These are phyloP conservation scores for Eolophus roseicapilla DNA, from an alignment of 2,113 vertebrate genomes.

Conservation along the genomic window DNA sequence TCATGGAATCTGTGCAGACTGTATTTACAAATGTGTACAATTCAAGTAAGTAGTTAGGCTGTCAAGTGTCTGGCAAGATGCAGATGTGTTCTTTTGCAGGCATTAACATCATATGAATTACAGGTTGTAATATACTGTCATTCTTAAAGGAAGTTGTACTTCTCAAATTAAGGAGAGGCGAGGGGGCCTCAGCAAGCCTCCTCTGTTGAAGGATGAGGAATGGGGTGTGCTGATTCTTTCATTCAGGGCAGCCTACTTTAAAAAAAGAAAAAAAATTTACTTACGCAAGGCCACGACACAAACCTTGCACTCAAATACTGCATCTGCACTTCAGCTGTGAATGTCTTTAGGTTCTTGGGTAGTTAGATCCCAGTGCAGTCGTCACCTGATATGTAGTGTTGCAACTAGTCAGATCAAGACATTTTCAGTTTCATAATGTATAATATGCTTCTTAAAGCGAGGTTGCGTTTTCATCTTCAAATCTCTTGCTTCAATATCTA, in stretches of 20 bases:
- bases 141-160: background rate
- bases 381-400: background rate
- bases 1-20: background rate
- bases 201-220: background rate
- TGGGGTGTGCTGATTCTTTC: background rate
- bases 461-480: background rate
- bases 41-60: background rate
- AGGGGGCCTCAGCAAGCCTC: no score
- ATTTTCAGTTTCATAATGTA: background rate
- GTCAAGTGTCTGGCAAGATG: background rate
- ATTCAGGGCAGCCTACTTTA: background rate
- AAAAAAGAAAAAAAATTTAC: background rate
- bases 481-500: background rate
- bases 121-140: background rate
- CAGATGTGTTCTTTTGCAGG: background rate
- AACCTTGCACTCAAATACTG: background rate
- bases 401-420: background rate
- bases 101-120: background rate
- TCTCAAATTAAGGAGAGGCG: background rate
- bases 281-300: background rate
- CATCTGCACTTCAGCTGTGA: background rate
- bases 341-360: background rate
- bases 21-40: background rate
- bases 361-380: background rate
- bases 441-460: background rate